A percentile compares a stretch with the other conserved stretches of the same genome.
Evolutionary conservation across 2,797 vertebrate genomes (phyloP).

Genomic region (Crax fasciolata): DNA sequence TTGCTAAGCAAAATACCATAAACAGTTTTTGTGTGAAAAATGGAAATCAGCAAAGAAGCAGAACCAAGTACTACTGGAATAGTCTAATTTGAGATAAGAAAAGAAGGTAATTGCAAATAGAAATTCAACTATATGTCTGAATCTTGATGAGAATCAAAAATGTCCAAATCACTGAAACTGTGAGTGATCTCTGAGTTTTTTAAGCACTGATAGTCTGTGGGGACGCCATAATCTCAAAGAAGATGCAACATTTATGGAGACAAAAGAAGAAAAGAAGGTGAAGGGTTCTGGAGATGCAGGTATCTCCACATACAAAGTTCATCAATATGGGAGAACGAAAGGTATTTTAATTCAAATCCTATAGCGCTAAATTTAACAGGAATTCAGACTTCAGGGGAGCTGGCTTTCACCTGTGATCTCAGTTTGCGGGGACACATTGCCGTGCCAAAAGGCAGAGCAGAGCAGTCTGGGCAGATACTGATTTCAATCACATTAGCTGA

Average conservation of each 20-base stretch:
- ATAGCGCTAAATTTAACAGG: neutral
- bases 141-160: neutral
- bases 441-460: neutral
- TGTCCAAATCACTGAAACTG: neutral
- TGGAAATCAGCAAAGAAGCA: slow-evolving; percentile 22
- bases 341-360: neutral
- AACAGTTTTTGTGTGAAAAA: neutral
- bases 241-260: neutral
- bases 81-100: neutral
- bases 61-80: neutral
- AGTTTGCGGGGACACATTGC: accelerated
- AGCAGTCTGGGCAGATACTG: neutral
- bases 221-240: neutral
- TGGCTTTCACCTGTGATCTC: neutral
- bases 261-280: neutral
- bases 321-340: neutral
- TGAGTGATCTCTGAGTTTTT: neutral
- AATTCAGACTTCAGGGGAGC: neutral
- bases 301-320: neutral
- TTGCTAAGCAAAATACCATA: slow-evolving; percentile 3
- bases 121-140: neutral
- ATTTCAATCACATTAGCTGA: neutral
- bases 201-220: neutral
- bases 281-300: neutral
- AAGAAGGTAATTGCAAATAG: neutral